Percentiles rank a stretch among this genome's conserved stretches.
Evolutionary conservation across 1,140 invertebrate species (phyloP).

Genomic region (honey bee (Apis mellifera)): DNA sequence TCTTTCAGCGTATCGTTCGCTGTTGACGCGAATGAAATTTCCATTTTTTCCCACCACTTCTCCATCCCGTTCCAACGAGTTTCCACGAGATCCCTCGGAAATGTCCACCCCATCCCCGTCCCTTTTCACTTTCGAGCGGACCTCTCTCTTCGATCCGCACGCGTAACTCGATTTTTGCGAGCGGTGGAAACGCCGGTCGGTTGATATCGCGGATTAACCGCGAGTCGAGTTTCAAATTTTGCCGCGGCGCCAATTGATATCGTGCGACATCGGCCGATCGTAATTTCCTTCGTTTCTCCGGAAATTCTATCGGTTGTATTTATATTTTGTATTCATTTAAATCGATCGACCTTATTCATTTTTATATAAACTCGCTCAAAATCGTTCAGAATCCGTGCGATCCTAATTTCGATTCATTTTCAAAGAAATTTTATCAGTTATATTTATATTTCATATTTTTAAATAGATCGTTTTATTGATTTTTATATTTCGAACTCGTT

Average conservation of each 20-base stretch:
- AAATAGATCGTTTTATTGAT: too few species aligned
- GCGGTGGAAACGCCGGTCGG: too few species aligned
- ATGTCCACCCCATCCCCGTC: conserved; percentile 1
- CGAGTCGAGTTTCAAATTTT: background rate
- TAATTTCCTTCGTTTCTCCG: background rate
- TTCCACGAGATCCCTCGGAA: conserved; percentile 1
- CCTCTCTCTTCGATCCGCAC: background rate
- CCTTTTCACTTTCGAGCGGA: background rate
- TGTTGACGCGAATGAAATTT: conserved; percentile 70
- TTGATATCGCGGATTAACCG: background rate
- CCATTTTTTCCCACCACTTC: conserved; percentile 64
- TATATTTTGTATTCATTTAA: too few species aligned
- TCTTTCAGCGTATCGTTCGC: conserved; percentile 3
- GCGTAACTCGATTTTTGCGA: background rate
- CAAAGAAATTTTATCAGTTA: too few species aligned
- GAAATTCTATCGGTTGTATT: background rate
- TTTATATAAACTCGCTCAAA: too few species aligned
- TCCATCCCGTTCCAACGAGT: background rate
- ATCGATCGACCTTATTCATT: too few species aligned
- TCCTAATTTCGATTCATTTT: too few species aligned
- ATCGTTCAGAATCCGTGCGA: too few species aligned
- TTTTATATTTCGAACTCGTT: too few species aligned
- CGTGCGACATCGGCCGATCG: too few species aligned
- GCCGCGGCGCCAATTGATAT: background rate
- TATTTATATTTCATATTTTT: too few species aligned